These are phyloP conservation scores for Metalampra italica DNA, from an alignment of 2,888 invertebrate species.

Conservation along the genomic window DNA sequence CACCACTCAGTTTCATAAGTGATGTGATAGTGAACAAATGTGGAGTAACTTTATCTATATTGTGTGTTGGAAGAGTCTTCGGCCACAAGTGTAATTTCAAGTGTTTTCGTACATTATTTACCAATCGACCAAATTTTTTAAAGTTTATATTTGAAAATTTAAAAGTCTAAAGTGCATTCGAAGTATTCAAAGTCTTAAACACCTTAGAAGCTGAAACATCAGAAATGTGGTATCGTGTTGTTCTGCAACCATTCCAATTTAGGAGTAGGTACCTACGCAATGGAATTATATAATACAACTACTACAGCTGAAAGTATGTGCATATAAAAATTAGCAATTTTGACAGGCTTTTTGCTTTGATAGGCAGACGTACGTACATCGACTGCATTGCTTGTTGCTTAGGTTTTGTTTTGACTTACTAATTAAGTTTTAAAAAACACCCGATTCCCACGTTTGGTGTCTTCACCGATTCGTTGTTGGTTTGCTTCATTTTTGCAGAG, in stretches of 20 bases:
- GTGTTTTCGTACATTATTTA: neutral
- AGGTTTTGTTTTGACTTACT: slow-evolving; percentile 5
- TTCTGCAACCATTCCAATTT: neutral
- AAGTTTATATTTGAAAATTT: too few relatives aligned
- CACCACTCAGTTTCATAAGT: slow-evolving; percentile 17
- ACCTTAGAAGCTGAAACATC: neutral
- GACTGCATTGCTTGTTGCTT: neutral
- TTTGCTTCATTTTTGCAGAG: slow-evolving; percentile 7
- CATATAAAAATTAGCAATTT: too few relatives aligned
- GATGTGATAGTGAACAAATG: slow-evolving; percentile 12
- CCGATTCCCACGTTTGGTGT: slow-evolving; percentile 10
- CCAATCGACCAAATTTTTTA: too few relatives aligned
- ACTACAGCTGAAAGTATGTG: too few relatives aligned
- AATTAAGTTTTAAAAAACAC: neutral
- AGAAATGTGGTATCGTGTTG: neutral
- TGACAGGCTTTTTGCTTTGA: too few relatives aligned
- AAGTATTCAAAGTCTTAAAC: neutral
- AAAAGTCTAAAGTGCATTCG: neutral
- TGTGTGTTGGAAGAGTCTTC: neutral
- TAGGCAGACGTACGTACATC: neutral
- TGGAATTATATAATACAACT: neutral
- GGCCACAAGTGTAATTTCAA: neutral
- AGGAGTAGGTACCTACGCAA: too few relatives aligned
- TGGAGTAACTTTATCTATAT: slow-evolving; percentile 1
- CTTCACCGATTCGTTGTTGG: slow-evolving; percentile 8